Conservation (phyloP, 2,113 vertebrate species). For the Oophaga pumilio region DNA sequence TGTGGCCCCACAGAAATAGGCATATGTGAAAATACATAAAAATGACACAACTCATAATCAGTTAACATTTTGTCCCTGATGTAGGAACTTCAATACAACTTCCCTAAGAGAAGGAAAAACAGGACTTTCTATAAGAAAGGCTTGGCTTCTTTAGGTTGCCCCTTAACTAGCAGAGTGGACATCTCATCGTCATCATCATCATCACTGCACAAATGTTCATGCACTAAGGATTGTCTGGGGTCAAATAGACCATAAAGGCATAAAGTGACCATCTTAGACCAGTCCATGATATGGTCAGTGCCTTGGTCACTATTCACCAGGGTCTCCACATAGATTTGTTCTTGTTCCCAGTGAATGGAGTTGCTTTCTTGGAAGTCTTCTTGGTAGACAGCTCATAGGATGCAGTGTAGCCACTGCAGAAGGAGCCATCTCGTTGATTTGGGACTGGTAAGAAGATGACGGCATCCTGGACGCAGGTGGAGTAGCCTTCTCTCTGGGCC, state of each 20-base stretch:
- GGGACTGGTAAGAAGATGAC: slow-evolving; percentile 62
- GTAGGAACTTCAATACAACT: not conserved
- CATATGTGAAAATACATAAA: not conserved
- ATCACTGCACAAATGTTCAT: not conserved
- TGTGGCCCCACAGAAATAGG: not conserved
- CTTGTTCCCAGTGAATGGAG: slow-evolving; percentile 1
- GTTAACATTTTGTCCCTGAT: slow-evolving; percentile 1
- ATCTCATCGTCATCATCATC: not conserved
- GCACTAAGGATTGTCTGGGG: not conserved
- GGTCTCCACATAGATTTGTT: slow-evolving; percentile 65
- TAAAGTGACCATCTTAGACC: not conserved
- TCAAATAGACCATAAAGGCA: not conserved
- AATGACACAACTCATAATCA: not conserved
- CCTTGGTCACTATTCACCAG: slow-evolving; percentile 57
- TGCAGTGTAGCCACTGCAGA: slow-evolving; percentile 57
- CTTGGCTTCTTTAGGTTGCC: not conserved
- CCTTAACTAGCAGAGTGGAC: not conserved
- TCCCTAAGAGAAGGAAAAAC: not conserved
- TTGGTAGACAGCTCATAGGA: not conserved
- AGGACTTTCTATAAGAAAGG: slow-evolving; percentile 23
- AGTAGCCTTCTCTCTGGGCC: slow-evolving; percentile 62
- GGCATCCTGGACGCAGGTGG: slow-evolving; percentile 66
- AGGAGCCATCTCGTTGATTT: slow-evolving; percentile 55
- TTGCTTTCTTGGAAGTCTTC: not conserved
- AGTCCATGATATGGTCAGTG: not conserved